Conservation (phyloP, 1,140 invertebrate genomes). For the Drosophila subpulchrella region DNA sequence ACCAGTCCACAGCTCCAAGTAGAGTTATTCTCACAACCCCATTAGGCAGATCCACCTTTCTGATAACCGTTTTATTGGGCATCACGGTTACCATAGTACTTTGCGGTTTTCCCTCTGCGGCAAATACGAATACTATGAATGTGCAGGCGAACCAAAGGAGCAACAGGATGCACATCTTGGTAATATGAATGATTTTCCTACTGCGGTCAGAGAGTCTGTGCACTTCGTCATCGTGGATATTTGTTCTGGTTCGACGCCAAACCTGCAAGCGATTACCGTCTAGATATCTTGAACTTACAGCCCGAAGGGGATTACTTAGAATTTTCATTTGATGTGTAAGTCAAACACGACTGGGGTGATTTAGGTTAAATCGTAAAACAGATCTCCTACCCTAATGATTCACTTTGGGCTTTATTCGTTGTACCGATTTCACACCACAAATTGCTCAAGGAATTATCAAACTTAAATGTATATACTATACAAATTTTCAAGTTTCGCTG, state of each 20-base stretch:
- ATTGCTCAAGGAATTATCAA: no score
- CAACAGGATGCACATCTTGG: constrained; percentile 13
- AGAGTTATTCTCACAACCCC: background rate
- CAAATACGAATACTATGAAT: background rate
- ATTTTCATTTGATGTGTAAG: constrained; percentile 13
- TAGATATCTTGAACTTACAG: background rate
- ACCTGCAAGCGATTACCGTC: background rate
- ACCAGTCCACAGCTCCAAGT: background rate
- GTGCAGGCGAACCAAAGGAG: background rate
- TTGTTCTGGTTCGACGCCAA: background rate
- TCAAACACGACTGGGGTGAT: background rate
- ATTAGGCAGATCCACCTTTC: background rate
- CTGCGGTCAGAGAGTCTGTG: background rate
- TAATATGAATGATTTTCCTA: background rate
- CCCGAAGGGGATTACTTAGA: constrained; percentile 1
- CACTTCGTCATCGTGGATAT: background rate
- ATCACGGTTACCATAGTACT: background rate
- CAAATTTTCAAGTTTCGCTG: no score
- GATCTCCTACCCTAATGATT: no score
- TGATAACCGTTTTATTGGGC: constrained; percentile 5
- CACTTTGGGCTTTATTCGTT: no score
- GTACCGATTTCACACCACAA: no score
- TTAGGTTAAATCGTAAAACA: background rate
- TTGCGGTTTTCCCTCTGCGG: background rate
- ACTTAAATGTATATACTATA: no score